These are phyloP conservation scores for Percopsis transmontana DNA, from an alignment of 2,113 vertebrate species.

Conservation along the genomic window DNA sequence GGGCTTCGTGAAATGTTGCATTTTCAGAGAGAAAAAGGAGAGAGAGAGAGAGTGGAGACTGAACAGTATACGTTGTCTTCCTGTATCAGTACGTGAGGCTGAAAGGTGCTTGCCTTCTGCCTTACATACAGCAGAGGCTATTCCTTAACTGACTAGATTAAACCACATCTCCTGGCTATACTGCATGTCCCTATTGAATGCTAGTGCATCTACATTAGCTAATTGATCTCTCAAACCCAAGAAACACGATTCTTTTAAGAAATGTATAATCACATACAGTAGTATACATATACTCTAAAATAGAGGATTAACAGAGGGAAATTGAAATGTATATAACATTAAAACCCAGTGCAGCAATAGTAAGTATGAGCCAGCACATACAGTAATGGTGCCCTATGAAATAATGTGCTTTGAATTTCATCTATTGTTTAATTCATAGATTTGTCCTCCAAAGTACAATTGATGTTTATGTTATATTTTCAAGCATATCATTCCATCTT, in stretches of 20 bases:
- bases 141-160: neutral
- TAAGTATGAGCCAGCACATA: too few species aligned
- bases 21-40: constrained; percentile 48
- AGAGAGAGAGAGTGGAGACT: constrained; percentile 3
- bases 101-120: neutral
- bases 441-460: neutral
- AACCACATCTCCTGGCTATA: neutral
- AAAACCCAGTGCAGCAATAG: neutral
- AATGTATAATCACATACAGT: too few species aligned
- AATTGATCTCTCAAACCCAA: neutral
- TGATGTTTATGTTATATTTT: constrained; percentile 8
- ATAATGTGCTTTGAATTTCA: neutral
- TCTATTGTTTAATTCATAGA: neutral
- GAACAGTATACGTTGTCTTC: constrained; percentile 30
- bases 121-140: neutral
- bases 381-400: neutral
- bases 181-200: too few species aligned
- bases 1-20: constrained; percentile 49
- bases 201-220: too few species aligned
- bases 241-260: too few species aligned
- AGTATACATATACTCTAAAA: too few species aligned
- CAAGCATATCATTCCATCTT: neutral
- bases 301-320: too few species aligned
- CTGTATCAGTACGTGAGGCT: constrained; percentile 8
- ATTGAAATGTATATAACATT: neutral